These are phyloP conservation scores for Thalpophila matura DNA, from an alignment of 2,888 invertebrate genomes.

Conservation along the genomic window DNA sequence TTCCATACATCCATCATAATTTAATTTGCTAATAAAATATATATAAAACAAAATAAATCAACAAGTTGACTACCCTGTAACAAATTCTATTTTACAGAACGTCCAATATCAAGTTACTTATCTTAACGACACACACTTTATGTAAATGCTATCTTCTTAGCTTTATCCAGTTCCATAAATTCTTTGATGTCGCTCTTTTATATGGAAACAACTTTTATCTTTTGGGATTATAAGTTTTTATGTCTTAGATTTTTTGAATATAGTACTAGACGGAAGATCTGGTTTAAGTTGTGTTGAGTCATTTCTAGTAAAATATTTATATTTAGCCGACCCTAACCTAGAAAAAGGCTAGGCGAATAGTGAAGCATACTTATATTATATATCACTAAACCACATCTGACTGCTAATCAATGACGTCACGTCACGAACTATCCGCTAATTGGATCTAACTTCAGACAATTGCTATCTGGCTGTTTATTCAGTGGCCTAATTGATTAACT, in stretches of 20 bases:
- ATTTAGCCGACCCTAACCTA: no score
- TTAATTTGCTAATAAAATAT: background rate
- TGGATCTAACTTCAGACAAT: constrained; percentile 28
- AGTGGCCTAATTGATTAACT: constrained; percentile 50
- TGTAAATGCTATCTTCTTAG: constrained; percentile 47
- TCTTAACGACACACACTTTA: constrained; percentile 41
- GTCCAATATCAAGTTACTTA: constrained; percentile 29
- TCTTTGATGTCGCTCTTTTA: constrained; percentile 35
- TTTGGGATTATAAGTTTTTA: constrained; percentile 30
- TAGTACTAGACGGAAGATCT: background rate
- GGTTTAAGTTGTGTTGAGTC: no score
- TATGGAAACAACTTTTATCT: constrained; percentile 34
- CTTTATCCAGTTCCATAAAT: constrained; percentile 41
- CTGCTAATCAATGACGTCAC: background rate
- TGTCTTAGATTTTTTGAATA: constrained; percentile 13
- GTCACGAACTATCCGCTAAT: constrained; percentile 20
- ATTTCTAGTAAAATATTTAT: no score
- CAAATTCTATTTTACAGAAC: constrained; percentile 14
- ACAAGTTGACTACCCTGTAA: background rate
- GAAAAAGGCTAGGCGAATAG: no score
- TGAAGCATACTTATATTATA: no score
- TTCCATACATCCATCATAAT: background rate
- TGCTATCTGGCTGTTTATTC: constrained; percentile 52
- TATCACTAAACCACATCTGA: no score
- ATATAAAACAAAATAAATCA: background rate